phyloP scores from a whole-genome alignment of 2,797 vertebrate genomes.

The Cirrhinus mrigala region DNA sequence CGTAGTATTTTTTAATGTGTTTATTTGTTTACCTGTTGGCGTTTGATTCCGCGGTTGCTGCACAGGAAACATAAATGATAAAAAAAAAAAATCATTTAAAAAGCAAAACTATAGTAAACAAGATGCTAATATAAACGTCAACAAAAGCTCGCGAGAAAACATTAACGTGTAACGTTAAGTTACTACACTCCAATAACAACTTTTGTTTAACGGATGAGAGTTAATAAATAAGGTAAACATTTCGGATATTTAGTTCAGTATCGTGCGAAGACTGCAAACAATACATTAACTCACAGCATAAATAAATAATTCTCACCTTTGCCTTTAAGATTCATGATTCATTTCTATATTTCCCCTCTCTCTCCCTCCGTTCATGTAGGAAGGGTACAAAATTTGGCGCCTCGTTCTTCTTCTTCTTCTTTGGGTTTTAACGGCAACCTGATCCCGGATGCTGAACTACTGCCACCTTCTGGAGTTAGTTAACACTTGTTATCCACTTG shows the following conservation, averaged over 20 bases:
- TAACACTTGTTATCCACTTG: too few species aligned
- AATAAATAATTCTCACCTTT: slow-evolving; percentile 14
- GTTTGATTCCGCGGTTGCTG: background rate
- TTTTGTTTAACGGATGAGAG: background rate
- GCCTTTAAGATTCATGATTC: slow-evolving; percentile 41
- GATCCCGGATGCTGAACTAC: background rate
- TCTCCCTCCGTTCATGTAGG: background rate
- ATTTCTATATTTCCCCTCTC: background rate
- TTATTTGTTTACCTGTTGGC: background rate
- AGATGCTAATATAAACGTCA: background rate
- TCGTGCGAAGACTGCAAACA: background rate
- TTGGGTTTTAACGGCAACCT: background rate
- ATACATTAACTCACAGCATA: too few species aligned
- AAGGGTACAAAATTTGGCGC: slow-evolving; percentile 30
- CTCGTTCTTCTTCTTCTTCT: background rate
- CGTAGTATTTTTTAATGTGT: background rate
- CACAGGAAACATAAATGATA: background rate
- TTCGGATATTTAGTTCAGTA: background rate
- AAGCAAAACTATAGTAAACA: background rate
- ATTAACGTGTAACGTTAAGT: too few species aligned
- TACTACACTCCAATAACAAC: background rate
- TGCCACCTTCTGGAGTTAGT: background rate
- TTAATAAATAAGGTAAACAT: background rate
- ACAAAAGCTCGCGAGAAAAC: background rate
- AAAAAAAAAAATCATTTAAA: background rate